Conservation (phyloP, 2,797 vertebrate genomes). For the Falco columbarius region DNA sequence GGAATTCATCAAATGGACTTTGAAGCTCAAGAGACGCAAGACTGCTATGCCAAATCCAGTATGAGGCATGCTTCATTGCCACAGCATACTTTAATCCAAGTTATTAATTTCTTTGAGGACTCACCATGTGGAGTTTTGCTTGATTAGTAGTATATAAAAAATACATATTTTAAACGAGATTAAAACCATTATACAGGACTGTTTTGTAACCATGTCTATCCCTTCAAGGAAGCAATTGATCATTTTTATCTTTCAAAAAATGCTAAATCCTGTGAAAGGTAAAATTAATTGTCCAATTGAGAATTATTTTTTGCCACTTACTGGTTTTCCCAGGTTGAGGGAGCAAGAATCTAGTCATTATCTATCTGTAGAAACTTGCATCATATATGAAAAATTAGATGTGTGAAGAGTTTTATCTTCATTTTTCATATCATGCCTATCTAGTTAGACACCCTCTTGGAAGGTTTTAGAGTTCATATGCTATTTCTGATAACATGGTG, state of each 20-base stretch:
- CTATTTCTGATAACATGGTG: not conserved
- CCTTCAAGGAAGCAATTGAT: not conserved
- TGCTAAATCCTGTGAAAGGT: not conserved
- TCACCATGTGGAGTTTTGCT: not conserved
- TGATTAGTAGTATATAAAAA: not conserved
- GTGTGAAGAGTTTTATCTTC: not conserved
- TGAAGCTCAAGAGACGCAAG: not conserved
- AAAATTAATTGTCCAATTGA: not conserved
- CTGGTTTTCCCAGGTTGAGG: not conserved
- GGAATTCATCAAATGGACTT: not conserved
- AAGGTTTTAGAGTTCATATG: not conserved
- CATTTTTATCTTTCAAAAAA: not conserved
- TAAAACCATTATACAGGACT: not conserved
- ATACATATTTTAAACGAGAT: not conserved
- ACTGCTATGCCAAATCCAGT: not conserved
- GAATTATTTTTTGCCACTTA: not conserved
- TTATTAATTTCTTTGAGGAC: not conserved
- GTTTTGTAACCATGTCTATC: not conserved
- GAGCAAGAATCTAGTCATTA: not conserved
- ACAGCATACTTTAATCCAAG: not conserved
- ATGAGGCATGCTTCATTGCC: not conserved
- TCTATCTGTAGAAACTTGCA: not conserved
- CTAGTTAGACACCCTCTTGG: not conserved
- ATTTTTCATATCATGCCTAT: not conserved
- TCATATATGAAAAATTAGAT: not conserved